phyloP scores from a whole-genome alignment of 2,888 invertebrate species.

The Anagyrus pseudococci region DNA sequence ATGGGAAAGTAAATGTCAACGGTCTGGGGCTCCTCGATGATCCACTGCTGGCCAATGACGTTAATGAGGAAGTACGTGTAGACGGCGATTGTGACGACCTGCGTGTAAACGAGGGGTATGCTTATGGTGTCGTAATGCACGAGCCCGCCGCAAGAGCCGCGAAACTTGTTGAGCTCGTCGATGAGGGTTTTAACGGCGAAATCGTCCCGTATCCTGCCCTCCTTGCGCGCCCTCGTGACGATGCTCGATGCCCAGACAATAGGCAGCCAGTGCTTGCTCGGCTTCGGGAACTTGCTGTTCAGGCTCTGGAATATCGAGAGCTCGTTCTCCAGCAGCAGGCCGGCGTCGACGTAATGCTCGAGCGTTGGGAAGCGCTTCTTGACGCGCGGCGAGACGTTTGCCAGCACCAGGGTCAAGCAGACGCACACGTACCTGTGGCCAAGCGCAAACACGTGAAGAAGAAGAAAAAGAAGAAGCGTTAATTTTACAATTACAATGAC shows the following conservation, averaged over 20 bases:
- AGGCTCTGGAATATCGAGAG: slow-evolving; percentile 78
- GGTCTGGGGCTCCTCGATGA: slow-evolving; percentile 65
- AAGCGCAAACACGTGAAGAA: no score
- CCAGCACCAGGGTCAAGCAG: slow-evolving; percentile 85
- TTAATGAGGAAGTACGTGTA: slow-evolving; percentile 91
- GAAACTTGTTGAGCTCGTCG: slow-evolving; percentile 68
- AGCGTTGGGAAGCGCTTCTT: slow-evolving; percentile 88
- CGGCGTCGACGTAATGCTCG: slow-evolving; percentile 84
- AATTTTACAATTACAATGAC: no score
- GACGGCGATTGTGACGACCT: slow-evolving; percentile 89
- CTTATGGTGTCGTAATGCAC: slow-evolving; percentile 65
- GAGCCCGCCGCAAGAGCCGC: slow-evolving; percentile 64
- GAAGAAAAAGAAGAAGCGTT: no score
- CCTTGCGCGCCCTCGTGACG: slow-evolving; percentile 86
- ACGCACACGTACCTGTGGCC: slow-evolving; percentile 69
- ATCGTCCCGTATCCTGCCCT: slow-evolving; percentile 87
- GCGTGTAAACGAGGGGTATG: slow-evolving; percentile 66
- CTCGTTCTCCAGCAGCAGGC: slow-evolving; percentile 83
- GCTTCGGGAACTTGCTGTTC: slow-evolving; percentile 81
- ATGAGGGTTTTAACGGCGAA: slow-evolving; percentile 90
- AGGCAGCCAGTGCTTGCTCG: slow-evolving; percentile 89
- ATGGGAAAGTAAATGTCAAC: slow-evolving; percentile 90
- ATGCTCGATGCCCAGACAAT: slow-evolving; percentile 93
- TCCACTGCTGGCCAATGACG: slow-evolving; percentile 89
- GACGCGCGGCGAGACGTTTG: slow-evolving; percentile 85